These are phyloP conservation scores for Entosphenus tridentatus DNA, from an alignment of 2,113 vertebrate species.

Conservation along the genomic window DNA sequence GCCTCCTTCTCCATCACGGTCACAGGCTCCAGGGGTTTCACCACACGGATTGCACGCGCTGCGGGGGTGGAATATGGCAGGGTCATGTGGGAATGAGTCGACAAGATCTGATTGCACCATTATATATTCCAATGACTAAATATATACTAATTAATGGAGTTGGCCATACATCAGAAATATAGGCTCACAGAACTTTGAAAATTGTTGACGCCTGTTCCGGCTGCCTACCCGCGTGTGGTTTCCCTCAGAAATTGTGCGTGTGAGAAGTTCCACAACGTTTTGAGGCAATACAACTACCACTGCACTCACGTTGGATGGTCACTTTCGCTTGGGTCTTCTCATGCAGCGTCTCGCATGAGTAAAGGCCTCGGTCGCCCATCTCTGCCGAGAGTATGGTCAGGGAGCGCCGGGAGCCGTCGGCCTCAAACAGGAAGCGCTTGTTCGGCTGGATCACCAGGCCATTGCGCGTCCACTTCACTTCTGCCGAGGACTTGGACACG, in stretches of 20 bases:
- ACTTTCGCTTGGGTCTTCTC: constrained; percentile 86
- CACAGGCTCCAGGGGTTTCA: constrained; percentile 37
- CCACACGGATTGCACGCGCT: constrained; percentile 17
- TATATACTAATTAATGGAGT: no score
- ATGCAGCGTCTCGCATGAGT: constrained; percentile 72
- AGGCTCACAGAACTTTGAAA: no score
- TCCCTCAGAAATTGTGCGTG: no score
- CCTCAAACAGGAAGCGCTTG: constrained; percentile 35
- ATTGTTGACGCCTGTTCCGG: no score
- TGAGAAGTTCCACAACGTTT: background rate
- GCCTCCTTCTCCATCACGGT: constrained; percentile 38
- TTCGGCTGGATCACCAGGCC: constrained; percentile 29
- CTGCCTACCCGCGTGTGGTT: no score
- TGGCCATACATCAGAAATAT: no score
- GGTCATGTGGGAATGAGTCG: background rate
- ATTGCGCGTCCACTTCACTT: constrained; percentile 73
- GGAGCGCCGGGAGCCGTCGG: constrained; percentile 30
- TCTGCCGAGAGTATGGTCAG: constrained; percentile 42
- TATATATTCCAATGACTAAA: no score
- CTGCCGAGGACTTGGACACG: constrained; percentile 36
- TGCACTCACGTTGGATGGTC: constrained; percentile 59
- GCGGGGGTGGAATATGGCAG: background rate
- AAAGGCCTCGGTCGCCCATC: constrained; percentile 46
- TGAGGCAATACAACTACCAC: background rate
- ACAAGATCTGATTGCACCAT: no score